phyloP scores from a whole-genome alignment of 2,888 invertebrate species.

The Napeogenes inachia region DNA sequence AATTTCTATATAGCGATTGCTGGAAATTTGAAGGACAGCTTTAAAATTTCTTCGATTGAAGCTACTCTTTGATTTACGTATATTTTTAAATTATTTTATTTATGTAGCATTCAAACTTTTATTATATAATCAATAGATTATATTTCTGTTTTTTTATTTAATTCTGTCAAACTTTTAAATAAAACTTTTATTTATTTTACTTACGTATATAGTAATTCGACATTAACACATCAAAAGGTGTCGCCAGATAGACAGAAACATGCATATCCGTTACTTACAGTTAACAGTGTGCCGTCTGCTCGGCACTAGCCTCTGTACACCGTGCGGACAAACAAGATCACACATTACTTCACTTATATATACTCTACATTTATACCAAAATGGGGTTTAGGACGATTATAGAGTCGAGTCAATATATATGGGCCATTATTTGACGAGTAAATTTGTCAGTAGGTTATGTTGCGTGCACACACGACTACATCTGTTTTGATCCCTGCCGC shows the following conservation, averaged over 20 bases:
- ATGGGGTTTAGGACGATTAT: background rate
- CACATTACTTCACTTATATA: constrained; percentile 35
- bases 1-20: no score
- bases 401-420: background rate
- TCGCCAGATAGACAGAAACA: constrained; percentile 30
- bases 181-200: constrained; percentile 1
- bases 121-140: no score
- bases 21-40: no score
- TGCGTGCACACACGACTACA: no score
- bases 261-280: constrained; percentile 63
- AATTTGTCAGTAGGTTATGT: no score
- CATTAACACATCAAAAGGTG: constrained; percentile 50
- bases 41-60: no score
- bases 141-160: no score
- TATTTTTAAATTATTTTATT: no score
- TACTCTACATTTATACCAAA: constrained; percentile 22
- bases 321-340: constrained; percentile 51
- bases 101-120: no score
- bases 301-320: constrained; percentile 59
- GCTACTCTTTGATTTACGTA: no score
- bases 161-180: background rate
- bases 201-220: constrained; percentile 16
- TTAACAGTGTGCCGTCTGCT: constrained; percentile 52
- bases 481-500: constrained; percentile 18
- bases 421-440: no score